Evolutionary conservation across 2,888 invertebrate species (phyloP).

Genomic region (Lacanobia oleracea): DNA sequence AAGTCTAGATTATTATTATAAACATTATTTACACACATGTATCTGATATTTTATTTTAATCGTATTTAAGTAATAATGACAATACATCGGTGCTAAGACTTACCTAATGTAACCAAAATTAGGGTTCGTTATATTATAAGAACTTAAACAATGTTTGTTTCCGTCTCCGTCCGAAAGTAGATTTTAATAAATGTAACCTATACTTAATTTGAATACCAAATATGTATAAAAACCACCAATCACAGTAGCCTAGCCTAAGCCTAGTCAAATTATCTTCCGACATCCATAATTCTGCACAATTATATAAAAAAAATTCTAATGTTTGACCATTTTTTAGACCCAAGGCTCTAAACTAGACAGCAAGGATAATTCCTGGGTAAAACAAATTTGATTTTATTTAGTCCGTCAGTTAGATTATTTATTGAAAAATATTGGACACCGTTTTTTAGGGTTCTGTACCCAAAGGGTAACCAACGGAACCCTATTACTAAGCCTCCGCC

Average conservation of each 20-base stretch:
- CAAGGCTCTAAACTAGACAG: no score
- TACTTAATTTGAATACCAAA: slow-evolving; percentile 84
- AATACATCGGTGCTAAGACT: slow-evolving; percentile 69
- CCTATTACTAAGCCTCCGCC: no score
- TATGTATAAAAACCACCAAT: slow-evolving; percentile 87
- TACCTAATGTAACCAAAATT: slow-evolving; percentile 64
- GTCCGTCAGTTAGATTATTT: no score
- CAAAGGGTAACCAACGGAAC: no score
- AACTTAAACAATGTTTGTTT: slow-evolving; percentile 6
- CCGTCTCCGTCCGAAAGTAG: background rate
- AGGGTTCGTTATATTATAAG: slow-evolving; percentile 32
- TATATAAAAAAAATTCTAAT: background rate
- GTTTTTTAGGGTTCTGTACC: no score
- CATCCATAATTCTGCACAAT: slow-evolving; percentile 1
- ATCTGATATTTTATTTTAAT: slow-evolving; percentile 64
- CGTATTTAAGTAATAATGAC: slow-evolving; percentile 36
- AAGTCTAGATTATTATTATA: slow-evolving; percentile 49
- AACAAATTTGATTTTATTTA: no score
- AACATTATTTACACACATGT: slow-evolving; percentile 63
- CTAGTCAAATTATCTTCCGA: slow-evolving; percentile 77
- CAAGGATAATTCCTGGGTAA: no score
- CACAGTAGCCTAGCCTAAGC: slow-evolving; percentile 78
- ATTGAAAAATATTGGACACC: no score
- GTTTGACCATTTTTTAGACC: background rate
- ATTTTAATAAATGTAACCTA: slow-evolving; percentile 22